Conservation (phyloP, 2,797 vertebrate genomes). For the Aselliscus stoliczkanus region DNA sequence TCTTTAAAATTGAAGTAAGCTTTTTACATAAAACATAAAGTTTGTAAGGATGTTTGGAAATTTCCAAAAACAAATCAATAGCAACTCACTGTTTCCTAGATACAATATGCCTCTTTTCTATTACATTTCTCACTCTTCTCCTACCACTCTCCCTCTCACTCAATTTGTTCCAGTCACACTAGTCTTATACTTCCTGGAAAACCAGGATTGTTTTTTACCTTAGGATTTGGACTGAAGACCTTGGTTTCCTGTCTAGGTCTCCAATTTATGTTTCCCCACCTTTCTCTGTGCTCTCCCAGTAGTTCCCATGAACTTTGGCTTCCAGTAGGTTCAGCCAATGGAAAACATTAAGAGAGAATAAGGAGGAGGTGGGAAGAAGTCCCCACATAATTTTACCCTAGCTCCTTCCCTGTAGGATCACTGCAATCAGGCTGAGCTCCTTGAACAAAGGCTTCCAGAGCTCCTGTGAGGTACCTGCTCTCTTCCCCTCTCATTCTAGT, state of each 20-base stretch:
- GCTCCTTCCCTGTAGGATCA: neutral
- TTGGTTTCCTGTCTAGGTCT: neutral
- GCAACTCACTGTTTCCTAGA: neutral
- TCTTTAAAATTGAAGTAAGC: neutral
- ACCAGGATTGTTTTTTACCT: neutral
- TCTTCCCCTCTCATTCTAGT: neutral
- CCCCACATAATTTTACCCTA: neutral
- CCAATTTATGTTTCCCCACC: neutral
- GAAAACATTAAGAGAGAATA: neutral
- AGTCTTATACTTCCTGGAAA: neutral
- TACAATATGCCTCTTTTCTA: neutral
- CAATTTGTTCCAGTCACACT: neutral
- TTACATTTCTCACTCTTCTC: neutral
- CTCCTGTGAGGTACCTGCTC: neutral
- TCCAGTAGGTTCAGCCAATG: neutral
- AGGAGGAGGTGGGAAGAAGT: neutral
- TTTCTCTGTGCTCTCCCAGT: neutral
- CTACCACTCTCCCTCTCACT: neutral
- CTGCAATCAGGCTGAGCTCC: neutral
- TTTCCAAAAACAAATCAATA: neutral
- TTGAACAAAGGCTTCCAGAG: neutral
- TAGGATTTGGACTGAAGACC: neutral
- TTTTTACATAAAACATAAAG: neutral
- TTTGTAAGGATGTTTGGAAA: neutral
- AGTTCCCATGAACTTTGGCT: no score